Conservation (phyloP, 35 echinoderm and acorn worm genomes). For the Amphiura filiformis region DNA sequence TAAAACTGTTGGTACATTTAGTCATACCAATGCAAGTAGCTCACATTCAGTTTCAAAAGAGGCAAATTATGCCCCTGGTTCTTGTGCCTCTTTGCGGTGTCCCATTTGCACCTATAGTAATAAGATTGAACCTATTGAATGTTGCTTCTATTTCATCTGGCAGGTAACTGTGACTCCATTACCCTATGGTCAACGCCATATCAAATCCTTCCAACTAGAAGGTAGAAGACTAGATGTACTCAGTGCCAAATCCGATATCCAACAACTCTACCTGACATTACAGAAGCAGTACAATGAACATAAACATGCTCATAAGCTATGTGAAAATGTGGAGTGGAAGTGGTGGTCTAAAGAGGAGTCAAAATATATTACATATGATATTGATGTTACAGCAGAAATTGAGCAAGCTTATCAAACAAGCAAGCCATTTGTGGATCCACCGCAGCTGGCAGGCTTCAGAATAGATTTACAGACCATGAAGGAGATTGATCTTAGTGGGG, state of each 20-base stretch:
- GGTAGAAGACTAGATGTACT: neutral
- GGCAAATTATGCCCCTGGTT: too few relatives aligned
- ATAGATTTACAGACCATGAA: neutral
- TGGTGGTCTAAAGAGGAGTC: neutral
- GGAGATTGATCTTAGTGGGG: neutral
- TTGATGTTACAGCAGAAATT: neutral
- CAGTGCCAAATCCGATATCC: neutral
- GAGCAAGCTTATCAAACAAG: neutral
- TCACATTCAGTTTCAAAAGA: too few relatives aligned
- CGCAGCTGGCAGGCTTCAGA: neutral
- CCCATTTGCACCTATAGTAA: too few relatives aligned
- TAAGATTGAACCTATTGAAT: too few relatives aligned
- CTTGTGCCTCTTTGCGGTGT: too few relatives aligned
- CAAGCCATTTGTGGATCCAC: neutral
- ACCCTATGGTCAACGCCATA: neutral
- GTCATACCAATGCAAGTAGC: too few relatives aligned
- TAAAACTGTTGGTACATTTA: too few relatives aligned
- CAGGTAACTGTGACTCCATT: neutral
- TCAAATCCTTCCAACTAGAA: neutral
- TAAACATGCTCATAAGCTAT: neutral
- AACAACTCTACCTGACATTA: neutral
- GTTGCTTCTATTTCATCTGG: too few relatives aligned
- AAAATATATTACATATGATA: neutral
- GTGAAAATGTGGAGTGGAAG: neutral
- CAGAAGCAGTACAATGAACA: neutral